Evolutionary conservation across 2,888 invertebrate genomes (phyloP).

Genomic region (Seira musarum): DNA sequence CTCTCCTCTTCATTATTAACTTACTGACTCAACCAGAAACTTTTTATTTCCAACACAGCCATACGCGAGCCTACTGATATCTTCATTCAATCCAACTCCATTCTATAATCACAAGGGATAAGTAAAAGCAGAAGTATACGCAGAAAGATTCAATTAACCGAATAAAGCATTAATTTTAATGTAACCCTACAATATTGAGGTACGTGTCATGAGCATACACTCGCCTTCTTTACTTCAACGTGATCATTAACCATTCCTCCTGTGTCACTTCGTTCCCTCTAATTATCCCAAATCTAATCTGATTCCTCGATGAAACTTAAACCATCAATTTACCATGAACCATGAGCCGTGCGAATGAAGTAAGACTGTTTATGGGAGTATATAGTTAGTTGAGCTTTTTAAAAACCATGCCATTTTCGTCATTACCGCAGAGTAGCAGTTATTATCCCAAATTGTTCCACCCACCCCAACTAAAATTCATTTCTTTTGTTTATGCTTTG

Average conservation of each 20-base stretch:
- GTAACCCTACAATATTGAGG: neutral
- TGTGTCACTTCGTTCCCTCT: neutral
- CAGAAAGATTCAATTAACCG: neutral
- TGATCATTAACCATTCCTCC: neutral
- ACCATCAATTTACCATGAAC: too few relatives aligned
- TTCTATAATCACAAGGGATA: neutral
- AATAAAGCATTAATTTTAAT: neutral
- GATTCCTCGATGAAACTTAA: too few relatives aligned
- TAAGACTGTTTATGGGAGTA: too few relatives aligned
- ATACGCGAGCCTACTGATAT: neutral
- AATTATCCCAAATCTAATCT: too few relatives aligned
- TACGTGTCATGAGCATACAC: neutral
- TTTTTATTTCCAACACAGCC: neutral
- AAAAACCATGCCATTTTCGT: too few relatives aligned
- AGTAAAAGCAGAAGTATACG: neutral
- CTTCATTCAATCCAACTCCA: neutral
- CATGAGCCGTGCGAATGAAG: too few relatives aligned
- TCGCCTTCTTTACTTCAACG: neutral
- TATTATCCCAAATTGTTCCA: too few relatives aligned
- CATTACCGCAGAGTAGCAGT: too few relatives aligned
- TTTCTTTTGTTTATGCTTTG: too few relatives aligned
- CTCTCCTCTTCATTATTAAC: neutral
- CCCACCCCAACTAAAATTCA: too few relatives aligned
- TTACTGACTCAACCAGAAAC: neutral
- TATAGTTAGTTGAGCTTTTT: too few relatives aligned